phyloP scores from a whole-genome alignment of 1,140 invertebrate species.

The Aphelenchoides fujianensis region DNA sequence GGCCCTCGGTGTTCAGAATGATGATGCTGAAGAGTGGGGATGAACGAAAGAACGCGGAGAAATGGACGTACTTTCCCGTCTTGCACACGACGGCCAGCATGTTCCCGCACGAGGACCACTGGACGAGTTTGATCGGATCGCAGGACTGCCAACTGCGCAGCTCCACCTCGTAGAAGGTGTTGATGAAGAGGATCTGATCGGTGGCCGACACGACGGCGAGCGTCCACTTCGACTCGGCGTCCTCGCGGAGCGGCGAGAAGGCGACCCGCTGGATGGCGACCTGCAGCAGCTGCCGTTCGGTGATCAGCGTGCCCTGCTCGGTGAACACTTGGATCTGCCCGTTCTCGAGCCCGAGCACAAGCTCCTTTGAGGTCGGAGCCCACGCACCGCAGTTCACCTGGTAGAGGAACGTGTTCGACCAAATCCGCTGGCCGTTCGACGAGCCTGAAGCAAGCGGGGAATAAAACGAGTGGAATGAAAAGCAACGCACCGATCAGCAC shows the following conservation, averaged over 20 bases:
- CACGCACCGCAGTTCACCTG: conserved; percentile 92
- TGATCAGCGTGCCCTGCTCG: conserved; percentile 55
- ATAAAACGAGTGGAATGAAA: background rate
- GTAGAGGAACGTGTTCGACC: conserved; percentile 92
- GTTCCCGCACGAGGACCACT: conserved; percentile 55
- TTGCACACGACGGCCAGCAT: conserved; percentile 53
- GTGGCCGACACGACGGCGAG: conserved; percentile 50
- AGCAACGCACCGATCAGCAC: conserved; percentile 60
- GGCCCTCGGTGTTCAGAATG: conserved; percentile 45
- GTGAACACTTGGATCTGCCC: conserved; percentile 57
- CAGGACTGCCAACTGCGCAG: conserved; percentile 41
- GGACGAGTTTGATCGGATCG: conserved; percentile 42
- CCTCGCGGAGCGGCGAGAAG: conserved; percentile 41
- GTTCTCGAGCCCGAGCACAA: conserved; percentile 62
- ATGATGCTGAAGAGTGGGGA: conserved; percentile 33
- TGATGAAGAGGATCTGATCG: conserved; percentile 56
- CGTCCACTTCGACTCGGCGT: conserved; percentile 50
- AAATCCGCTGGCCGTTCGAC: conserved; percentile 91
- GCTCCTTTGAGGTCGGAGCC: conserved; percentile 93
- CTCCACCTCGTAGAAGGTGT: conserved; percentile 54
- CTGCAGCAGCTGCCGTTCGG: conserved; percentile 51
- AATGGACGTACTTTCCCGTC: conserved; percentile 29
- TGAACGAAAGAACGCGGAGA: background rate
- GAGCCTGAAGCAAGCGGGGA: conserved; percentile 67
- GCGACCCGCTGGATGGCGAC: conserved; percentile 38